These are phyloP conservation scores for Periphyllus acericola DNA, from an alignment of 2,888 invertebrate species.

Conservation along the genomic window DNA sequence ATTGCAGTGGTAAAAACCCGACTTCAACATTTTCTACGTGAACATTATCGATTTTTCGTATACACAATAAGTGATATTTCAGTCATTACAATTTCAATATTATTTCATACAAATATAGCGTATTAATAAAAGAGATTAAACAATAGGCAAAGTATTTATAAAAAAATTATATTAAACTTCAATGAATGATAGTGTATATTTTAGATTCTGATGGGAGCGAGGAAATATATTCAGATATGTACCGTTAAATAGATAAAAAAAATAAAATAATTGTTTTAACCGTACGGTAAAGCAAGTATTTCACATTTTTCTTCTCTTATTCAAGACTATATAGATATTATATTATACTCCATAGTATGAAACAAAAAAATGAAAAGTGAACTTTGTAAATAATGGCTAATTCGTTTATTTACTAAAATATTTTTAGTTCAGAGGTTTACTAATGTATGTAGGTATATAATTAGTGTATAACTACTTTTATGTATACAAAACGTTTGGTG, in stretches of 20 bases:
- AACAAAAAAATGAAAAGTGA: background rate
- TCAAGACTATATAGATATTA: background rate
- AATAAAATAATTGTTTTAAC: background rate
- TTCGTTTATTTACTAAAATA: constrained; percentile 14
- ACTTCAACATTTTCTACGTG: no score
- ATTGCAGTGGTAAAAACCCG: no score
- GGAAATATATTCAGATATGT: background rate
- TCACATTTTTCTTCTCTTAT: background rate
- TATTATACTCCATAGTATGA: background rate
- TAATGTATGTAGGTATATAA: background rate
- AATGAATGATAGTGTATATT: no score
- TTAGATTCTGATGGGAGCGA: no score
- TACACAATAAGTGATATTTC: no score
- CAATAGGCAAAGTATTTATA: no score
- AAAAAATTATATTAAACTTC: no score
- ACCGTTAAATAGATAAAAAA: background rate
- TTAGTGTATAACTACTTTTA: background rate
- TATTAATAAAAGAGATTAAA: no score
- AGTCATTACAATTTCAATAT: no score
- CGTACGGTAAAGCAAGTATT: no score
- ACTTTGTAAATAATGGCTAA: constrained; percentile 4
- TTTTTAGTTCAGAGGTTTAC: constrained; percentile 9
- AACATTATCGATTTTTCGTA: no score
- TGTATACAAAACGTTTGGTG: background rate
- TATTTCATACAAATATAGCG: no score